A percentile compares a stretch with the other conserved stretches of the same genome.
Evolutionary conservation across 1,140 invertebrate genomes (phyloP).

Genomic region (Temnothorax longispinosus): DNA sequence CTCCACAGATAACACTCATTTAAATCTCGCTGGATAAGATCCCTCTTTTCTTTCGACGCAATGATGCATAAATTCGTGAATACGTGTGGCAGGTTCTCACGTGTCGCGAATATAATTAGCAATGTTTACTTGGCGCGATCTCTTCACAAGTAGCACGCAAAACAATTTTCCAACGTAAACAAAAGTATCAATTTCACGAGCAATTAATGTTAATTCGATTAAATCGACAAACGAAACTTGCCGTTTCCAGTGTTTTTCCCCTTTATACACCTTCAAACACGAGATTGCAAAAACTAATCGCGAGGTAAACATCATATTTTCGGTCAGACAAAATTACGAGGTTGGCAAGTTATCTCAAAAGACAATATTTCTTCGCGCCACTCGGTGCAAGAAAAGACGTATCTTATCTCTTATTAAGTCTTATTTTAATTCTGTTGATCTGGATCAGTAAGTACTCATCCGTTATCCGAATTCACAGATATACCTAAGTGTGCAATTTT

Average conservation of each 20-base stretch:
- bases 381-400: not conserved
- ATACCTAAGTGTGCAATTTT: not conserved
- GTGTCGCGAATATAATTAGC: not conserved
- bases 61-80: not conserved
- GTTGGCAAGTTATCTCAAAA: not conserved
- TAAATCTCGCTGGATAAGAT: not conserved
- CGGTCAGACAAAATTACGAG: not conserved
- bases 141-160: not conserved
- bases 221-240: not conserved
- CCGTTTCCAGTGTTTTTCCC: not conserved
- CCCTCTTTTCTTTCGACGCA: not conserved
- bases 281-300: not conserved
- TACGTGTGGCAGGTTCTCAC: not conserved
- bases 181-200: not conserved
- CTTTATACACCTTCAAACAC: not conserved
- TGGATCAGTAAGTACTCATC: not conserved
- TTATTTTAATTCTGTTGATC: not conserved
- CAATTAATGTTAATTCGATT: not conserved
- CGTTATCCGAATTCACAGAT: not conserved
- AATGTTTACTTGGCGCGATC: not conserved
- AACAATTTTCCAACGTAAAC: not conserved
- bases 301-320: not conserved
- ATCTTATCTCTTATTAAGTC: slow-evolving; percentile 20
- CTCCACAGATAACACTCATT: not conserved
- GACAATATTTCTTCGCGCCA: not conserved